Base-by-base conservation (phyloP, 2,113 vertebrate species). In the Aldabrachelys gigantea region DNA sequence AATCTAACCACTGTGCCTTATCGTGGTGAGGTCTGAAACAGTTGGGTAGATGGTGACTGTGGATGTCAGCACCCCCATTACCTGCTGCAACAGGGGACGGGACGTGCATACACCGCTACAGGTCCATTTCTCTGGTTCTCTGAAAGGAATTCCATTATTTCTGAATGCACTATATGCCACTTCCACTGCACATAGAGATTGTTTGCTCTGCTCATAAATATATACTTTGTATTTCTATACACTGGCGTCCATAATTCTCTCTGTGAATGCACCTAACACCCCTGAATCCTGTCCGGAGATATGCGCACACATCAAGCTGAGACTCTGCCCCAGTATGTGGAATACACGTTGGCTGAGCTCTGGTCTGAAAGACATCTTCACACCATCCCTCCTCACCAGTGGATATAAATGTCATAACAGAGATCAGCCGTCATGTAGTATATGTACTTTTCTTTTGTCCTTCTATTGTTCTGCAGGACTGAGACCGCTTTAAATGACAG, bases 71-170 rank as follows among this genome's bases (percentile, higher is more conserved):
- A 6, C 5, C 6, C 16, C 13, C 8, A 3, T 52, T 84, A n/a
- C 59, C 47, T 1, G 0, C 1, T 6, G 47, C 72, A 52, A 72
- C 7, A 54, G 53, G 21, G 7, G 53, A 22, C 1, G 21, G 53
- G 21, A 22, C 3, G 21, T 22, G 21, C 21, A 54, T 54, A 54
- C 53, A 54, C 21, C 3, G 8, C 53, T 54, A 54, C 21, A 54
- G 3, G 21, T 72, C 19, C 17, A 72, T 72, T 72, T 72, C 35
- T n/a, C 22, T 27, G 1, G 75, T 29, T 41, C 38, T 25, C 22
- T 44, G 72, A 76, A 76, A 41, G 10, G 19, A 76, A 44, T 44
- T 78, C 75, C 41, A 29, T 78, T 47, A 27, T 78, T 76, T 76
- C 75, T 76, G 41, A 76, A 11, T 6, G 14, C 38, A 44, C 9